phyloP scores from a whole-genome alignment of 1,140 invertebrate species.

The Myzus persicae region DNA sequence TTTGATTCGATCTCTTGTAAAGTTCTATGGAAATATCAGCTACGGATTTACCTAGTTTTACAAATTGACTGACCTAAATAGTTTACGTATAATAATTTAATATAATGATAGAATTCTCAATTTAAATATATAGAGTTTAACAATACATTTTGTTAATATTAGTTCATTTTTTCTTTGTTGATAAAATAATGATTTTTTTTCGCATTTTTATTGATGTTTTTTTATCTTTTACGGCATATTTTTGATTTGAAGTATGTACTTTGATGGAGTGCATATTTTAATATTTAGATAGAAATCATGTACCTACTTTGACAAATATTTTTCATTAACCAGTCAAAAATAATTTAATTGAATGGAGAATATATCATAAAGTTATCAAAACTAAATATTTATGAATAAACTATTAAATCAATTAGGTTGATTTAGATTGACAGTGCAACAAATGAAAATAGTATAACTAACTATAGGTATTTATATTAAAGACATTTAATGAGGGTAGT shows the following conservation, averaged over 20 bases:
- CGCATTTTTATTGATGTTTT: background rate
- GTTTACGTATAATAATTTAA: background rate
- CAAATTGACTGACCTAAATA: slow-evolving; percentile 43
- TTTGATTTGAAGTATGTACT: background rate
- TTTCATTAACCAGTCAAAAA: background rate
- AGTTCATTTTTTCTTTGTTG: background rate
- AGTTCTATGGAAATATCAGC: slow-evolving; percentile 39
- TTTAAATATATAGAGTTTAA: background rate
- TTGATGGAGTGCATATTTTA: background rate
- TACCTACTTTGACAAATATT: background rate
- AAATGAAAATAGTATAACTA: background rate
- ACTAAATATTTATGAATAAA: too few relatives aligned
- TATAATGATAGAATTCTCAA: background rate
- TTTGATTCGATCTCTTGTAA: slow-evolving; percentile 32
- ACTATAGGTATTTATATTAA: background rate
- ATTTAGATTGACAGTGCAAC: background rate
- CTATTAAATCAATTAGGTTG: too few relatives aligned
- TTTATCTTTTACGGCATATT: background rate
- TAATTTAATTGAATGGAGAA: background rate
- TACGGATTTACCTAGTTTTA: background rate
- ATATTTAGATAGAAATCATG: background rate
- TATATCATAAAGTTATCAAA: too few relatives aligned
- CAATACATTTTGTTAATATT: background rate
- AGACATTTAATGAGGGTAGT: too few relatives aligned
- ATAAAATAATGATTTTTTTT: too few relatives aligned